Evolutionary conservation across 2,888 invertebrate genomes (phyloP).

Genomic region (Leistus spinibarbis): DNA sequence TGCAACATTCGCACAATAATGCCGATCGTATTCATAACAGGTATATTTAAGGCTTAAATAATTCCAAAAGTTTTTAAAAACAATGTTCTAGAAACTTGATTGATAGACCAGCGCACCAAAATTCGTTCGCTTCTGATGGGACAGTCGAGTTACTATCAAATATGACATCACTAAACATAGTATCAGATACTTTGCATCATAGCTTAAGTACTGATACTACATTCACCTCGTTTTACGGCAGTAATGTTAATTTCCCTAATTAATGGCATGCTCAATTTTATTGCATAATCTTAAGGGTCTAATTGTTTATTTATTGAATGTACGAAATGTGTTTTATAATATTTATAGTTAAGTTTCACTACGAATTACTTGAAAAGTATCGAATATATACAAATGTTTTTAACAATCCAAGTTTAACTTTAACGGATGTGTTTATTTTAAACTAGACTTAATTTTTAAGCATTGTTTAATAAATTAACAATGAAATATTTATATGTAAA

Average conservation of each 20-base stretch:
- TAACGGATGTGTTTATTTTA: not conserved
- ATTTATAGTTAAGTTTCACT: no score
- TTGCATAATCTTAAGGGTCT: not conserved
- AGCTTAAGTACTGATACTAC: slow-evolving; percentile 63
- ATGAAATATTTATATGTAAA: no score
- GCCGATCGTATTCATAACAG: slow-evolving; percentile 11
- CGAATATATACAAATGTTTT: not conserved
- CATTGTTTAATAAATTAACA: no score
- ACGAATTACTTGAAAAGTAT: not conserved
- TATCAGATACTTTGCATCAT: slow-evolving; percentile 55
- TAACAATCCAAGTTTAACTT: not conserved
- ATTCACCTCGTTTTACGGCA: slow-evolving; percentile 63
- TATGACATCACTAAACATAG: slow-evolving; percentile 57
- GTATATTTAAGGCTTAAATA: not conserved
- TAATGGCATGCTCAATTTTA: no score
- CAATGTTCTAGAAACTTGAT: slow-evolving; percentile 43
- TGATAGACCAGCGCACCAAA: slow-evolving; percentile 47
- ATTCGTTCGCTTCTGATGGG: slow-evolving; percentile 54
- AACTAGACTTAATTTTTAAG: not conserved
- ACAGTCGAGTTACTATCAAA: slow-evolving; percentile 57
- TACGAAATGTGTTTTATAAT: not conserved
- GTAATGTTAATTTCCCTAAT: slow-evolving; percentile 47
- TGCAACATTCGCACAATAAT: slow-evolving; percentile 48
- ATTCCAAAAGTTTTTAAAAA: slow-evolving; percentile 19
- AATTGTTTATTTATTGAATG: not conserved